Evolutionary conservation across 1,140 invertebrate species (phyloP), one percentile per base, ranked within the genome.

Genomic region (Brevipalpus yothersi): DNA sequence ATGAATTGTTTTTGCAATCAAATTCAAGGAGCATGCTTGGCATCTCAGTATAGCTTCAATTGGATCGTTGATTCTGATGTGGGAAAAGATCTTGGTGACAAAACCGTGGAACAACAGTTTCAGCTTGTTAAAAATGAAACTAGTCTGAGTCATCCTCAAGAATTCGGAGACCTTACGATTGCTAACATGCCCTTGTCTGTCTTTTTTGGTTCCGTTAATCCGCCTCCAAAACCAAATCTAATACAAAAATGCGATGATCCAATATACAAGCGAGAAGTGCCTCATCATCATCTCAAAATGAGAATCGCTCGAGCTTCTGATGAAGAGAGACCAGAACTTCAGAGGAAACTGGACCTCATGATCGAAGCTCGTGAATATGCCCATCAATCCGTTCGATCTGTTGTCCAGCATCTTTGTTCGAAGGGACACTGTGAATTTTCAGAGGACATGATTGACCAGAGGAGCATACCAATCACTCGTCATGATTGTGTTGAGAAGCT

Each of bases 21-120:
- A 64, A 64, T 72, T 4, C 61, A 68, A n/a, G 54, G 69, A 23
- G 78, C 76, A 12, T 80, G 74, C 65, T 66, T 80, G 12, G 79
- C 72, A 12, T 78, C 79, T 71, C 74, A 78, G 3, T 81, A 78
- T 66, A 77, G 74, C 66, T 77, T 80, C n/a, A 78, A 74, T 43
- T 82, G 80, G 80, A 77, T 82, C 75, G 71, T 80, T 67, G 77
- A 81, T 70, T 73, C 76, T 19, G 78, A 81, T 63, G 31, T 31
- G 31, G 55, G 77, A 73, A 76, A 78, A 68, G 68, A 76, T 58
- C 64, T 80, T 41, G 62, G 63, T 0, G 61, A 64, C 19, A 78
- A 80, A 66, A 77, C 76, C 21, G 61, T 81, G 1, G 66, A 75
- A 40, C 67, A 73, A 41, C 79, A 81, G 64, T 81, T 74, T 67